Evolutionary conservation across 2,113 vertebrate species (phyloP), one percentile per base, ranked within the genome.

Genomic region (Ceratotherium simum): DNA sequence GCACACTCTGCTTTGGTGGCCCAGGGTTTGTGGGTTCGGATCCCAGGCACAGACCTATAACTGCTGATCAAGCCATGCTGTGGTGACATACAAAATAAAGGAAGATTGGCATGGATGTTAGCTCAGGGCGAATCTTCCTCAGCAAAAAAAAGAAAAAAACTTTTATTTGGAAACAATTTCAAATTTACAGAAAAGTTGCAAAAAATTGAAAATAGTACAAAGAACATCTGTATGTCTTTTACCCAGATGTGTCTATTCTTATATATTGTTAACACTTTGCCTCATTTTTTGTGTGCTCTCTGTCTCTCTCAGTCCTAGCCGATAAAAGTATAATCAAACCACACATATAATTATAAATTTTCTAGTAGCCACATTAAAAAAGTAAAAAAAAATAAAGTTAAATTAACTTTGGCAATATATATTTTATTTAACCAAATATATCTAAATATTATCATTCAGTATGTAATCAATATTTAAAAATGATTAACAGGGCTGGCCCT

Each of bases 131-230:
- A 48, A 10, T 48, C 11, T 48, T 48, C 48, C 8, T 48, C 48
- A 48, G 8, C 48, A 48, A 48, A 48, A 48, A 48, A 79, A 42
- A 42, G 42, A 42, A 42, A 31, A 39, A 81, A 81, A 81, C 14
- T 39, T 29, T n/a, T 33, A 48, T 82, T 92, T 96, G 70, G 79
- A 85, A 94, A 76, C 93, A 84, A 96, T 88, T 93, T 96, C 70
- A 91, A 13, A 73, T 60, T 95, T 95, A 72, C 10, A 87, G 36
- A 76, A 42, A 82, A 90, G n/a, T 92, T 92, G 31, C n/a, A 72
- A 78, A 54, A 92, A 94, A 48, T 78, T 83, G 54, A 46, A 94
- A 88, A 65, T 54, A 86, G 6, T 89, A 36, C 39, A 65, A 80
- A 42, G 25, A 48, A 75, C 14, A 79, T 17, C 2, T 83, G 1